Evolutionary conservation across 92 coral and sea anemone species (phyloP), one percentile per base, ranked within the genome.

Genomic region (Isaurus tuberculatus): DNA sequence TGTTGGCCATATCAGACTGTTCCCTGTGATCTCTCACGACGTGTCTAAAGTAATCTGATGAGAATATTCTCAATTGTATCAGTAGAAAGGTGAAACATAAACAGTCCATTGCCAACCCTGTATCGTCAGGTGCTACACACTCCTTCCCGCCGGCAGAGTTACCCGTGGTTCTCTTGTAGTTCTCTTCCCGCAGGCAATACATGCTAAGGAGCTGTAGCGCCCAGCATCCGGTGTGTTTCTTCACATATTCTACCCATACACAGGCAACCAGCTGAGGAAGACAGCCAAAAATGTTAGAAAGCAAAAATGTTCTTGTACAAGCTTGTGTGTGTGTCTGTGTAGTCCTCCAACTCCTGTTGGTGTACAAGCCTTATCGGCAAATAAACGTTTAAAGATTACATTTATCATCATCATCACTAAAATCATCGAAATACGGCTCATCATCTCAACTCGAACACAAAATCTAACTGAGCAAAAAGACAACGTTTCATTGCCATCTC

Each of bases 51-150:
- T 95, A 95, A 66, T 90, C 94, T 43, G 98, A 94, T 10, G 98
- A 77, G 87, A 95, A 95, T 67, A 95, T 91, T 37, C 98, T 88
- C 80, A 91, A 89, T 65, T 95, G 98, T 49, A 94, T 72, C 57
- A 95, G 88, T 31, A 95, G 93, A 67, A 95, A 94, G 1, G 95
- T 91, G 83, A 95, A 88, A 77, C 98, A 95, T 30, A 97, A 92
- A 86, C 98, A 95, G 93, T 95, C 98, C 98, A 95, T 95, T 16
- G 98, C 95, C 8, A 95, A 94, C 26, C 98, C 98, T 7, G 98
- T 94, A 89, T 95, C 98, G 77, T 92, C 95, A 13, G 98, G 98
- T 36, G 98, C 95, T 29, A 95, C 95, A 55, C 98, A 95, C 73
- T 88, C 93, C 43, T 90, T 72, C 49, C 86, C 91, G 25, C 71